Base-by-base conservation (phyloP, 2,113 vertebrate species). In the Strigops habroptila region DNA sequence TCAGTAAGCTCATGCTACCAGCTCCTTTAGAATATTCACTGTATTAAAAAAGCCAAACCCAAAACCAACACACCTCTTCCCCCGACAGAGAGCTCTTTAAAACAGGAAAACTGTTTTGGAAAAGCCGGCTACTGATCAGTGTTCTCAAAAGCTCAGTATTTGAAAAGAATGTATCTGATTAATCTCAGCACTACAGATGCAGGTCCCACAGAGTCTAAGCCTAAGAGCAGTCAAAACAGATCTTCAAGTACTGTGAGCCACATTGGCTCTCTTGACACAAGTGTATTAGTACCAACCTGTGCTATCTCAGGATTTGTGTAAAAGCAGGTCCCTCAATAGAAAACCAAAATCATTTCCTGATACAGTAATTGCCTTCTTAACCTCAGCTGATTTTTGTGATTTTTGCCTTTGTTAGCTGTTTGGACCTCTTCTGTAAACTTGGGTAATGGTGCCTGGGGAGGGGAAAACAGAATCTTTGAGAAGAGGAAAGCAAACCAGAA, bases 401-500 rank as follows among this genome's bases (percentile, higher is more conserved):
- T 71, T 41, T 46, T 21, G 7, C 1, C 9, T n/a, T 77, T 59
- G 18, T 94, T 80, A 68, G 46, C 31, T 91, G 17, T 81, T 95
- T 86, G 68, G 51, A 88, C 76, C 25, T 93, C 46, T 68, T 67
- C 55, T 41, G 4, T 13, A 67, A 90, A 80, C 90, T 96, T 79
- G 76, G n/a, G 33, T 80, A 78, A 82, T 88, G 64, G 25, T 76
- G 30, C 28, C n/a, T 80, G 43, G 15, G 44, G 31, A 44, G 11
- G 37, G 9, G 10, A 4, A 5, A 43, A 52, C 39, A 49, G 63
- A 49, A 18, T 5, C 11, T 86, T 85, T 78, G 46, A 91, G 95
- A 94, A 95, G 94, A 90, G 71, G 68, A 86, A 96, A 96, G 82
- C 68, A 90, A 93, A 75, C 22, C 12, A 71, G 90, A 77, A 6